Conservation (phyloP, 2,797 vertebrate species). For the Calcarius lapponicus region DNA sequence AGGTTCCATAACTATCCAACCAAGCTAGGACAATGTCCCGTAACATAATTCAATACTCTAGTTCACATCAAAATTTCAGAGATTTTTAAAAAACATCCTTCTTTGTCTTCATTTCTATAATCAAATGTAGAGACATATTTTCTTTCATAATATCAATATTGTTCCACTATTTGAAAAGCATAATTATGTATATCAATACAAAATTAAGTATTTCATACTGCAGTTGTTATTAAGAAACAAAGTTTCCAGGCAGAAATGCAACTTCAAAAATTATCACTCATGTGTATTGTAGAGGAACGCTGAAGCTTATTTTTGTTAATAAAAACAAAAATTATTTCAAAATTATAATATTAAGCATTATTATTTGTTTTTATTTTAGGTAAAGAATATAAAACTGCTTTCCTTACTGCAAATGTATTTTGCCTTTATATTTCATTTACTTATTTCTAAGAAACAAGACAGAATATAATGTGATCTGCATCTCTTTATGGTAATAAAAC, state of each 20-base stretch:
- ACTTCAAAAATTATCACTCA: background rate
- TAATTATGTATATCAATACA: background rate
- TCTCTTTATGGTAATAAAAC: slow-evolving; percentile 69
- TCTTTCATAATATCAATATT: background rate
- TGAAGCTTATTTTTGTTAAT: background rate
- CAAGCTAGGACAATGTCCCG: background rate
- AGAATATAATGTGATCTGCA: slow-evolving; percentile 52
- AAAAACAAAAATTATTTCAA: background rate
- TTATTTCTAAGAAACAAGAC: slow-evolving; percentile 13
- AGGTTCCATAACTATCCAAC: background rate
- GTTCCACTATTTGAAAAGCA: background rate
- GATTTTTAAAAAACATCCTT: background rate
- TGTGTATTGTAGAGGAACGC: background rate
- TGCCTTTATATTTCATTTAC: background rate
- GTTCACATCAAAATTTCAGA: background rate
- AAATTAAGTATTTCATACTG: background rate
- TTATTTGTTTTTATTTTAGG: background rate
- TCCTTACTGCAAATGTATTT: background rate
- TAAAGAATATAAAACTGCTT: background rate
- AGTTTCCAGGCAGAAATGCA: background rate
- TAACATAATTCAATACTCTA: background rate
- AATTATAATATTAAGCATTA: background rate
- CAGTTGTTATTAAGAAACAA: background rate
- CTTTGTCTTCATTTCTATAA: background rate
- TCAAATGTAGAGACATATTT: background rate